phyloP scores from a whole-genome alignment of 2,888 invertebrate genomes.

The Leptopilina syphax region DNA sequence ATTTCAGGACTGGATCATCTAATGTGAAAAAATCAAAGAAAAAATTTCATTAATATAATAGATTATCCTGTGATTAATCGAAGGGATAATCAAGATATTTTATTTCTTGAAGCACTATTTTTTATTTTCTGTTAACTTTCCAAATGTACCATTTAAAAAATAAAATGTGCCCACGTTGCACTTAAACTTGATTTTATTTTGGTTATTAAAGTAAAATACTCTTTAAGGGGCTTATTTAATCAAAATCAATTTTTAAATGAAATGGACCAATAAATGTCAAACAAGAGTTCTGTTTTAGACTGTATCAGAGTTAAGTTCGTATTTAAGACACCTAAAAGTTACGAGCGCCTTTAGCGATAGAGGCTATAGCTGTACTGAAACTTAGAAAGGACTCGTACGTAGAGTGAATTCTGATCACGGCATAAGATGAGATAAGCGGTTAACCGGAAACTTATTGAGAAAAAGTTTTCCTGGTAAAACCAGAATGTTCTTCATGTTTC shows the following conservation, averaged over 20 bases:
- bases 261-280: constrained; percentile 17
- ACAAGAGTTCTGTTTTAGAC: constrained; percentile 17
- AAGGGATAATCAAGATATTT: no score
- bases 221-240: background rate
- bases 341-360: constrained; percentile 17
- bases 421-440: constrained; percentile 20
- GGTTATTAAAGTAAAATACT: background rate
- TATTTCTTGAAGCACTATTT: no score
- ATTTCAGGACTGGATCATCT: no score
- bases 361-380: constrained; percentile 11
- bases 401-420: constrained; percentile 20
- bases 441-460: constrained; percentile 20
- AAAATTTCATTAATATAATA: no score
- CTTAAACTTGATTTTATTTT: background rate
- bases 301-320: constrained; percentile 15
- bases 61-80: no score
- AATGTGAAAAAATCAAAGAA: no score
- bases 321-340: constrained; percentile 16
- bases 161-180: background rate
- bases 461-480: constrained; percentile 17
- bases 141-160: background rate
- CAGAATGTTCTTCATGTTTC: constrained; percentile 15
- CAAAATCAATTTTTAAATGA: constrained; percentile 12
- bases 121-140: no score
- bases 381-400: constrained; percentile 16